A percentile compares a stretch with the other conserved stretches of the same genome.
phyloP scores from a whole-genome alignment of 2,888 invertebrate genomes.

The Meta bourneti region DNA sequence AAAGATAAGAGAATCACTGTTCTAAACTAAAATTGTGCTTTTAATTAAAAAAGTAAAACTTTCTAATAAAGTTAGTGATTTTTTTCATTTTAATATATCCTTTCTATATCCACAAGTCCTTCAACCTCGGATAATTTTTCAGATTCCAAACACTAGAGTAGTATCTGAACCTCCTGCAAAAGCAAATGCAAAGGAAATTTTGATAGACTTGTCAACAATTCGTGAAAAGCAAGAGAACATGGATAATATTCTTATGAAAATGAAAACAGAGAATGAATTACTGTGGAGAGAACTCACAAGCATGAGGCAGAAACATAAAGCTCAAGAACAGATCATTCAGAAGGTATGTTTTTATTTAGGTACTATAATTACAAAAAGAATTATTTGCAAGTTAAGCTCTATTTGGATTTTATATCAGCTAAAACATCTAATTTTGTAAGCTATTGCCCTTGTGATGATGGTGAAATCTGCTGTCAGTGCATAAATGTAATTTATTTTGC shows the following conservation, averaged over 20 bases:
- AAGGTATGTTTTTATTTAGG: slow-evolving; percentile 82
- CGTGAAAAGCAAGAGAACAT: slow-evolving; percentile 92
- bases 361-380: neutral
- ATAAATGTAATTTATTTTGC: too few species aligned
- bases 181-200: slow-evolving; percentile 81
- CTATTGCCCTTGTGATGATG: too few species aligned
- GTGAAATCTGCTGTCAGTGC: too few species aligned
- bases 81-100: neutral
- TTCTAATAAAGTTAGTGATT: neutral
- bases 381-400: too few species aligned
- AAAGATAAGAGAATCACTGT: neutral
- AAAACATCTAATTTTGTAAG: too few species aligned
- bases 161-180: slow-evolving; percentile 41
- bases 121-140: neutral
- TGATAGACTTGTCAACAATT: slow-evolving; percentile 92
- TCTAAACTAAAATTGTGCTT: neutral
- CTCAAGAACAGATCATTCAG: slow-evolving; percentile 97
- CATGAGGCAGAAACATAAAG: slow-evolving; percentile 93
- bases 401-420: too few species aligned
- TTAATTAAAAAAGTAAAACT: neutral
- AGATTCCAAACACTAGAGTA: slow-evolving; percentile 67
- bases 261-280: slow-evolving; percentile 97
- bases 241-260: slow-evolving; percentile 87
- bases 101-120: too few species aligned
- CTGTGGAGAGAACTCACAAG: slow-evolving; percentile 95